Evolutionary conservation across 2,888 invertebrate genomes (phyloP).

Genomic region (Smittia aterrima): DNA sequence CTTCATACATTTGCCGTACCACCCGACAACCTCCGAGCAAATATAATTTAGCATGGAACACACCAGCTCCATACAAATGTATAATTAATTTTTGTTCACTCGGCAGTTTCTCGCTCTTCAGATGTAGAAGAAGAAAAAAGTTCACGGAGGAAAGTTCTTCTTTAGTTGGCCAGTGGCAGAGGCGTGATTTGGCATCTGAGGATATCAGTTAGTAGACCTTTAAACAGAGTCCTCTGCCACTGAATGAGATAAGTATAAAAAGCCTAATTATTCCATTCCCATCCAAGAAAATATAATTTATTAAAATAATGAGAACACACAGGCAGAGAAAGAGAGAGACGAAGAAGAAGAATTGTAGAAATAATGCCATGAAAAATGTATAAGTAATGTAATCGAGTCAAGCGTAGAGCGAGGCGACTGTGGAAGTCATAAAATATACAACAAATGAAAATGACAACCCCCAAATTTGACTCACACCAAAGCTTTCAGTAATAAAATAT

Average conservation of each 20-base stretch:
- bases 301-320: conserved; percentile 30
- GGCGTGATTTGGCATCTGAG: too few species aligned
- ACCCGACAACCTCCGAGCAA: background rate
- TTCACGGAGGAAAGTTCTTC: background rate
- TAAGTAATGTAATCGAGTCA: conserved; percentile 29
- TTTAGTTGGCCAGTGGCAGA: background rate
- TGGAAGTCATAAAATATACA: conserved; percentile 36
- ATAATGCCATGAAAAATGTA: conserved; percentile 33
- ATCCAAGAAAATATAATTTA: conserved; percentile 36
- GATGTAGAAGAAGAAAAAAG: background rate
- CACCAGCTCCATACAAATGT: conserved; percentile 29
- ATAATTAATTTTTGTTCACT: conserved; percentile 33
- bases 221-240: too few species aligned
- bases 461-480: background rate
- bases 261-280: conserved; percentile 26
- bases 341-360: too few species aligned
- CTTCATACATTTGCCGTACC: background rate
- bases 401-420: background rate
- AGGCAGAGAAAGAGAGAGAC: background rate
- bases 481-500: conserved; percentile 29
- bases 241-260: background rate
- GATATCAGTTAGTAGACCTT: too few species aligned
- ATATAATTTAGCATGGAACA: background rate
- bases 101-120: conserved; percentile 16
- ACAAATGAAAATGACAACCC: background rate